A percentile compares a stretch with the other conserved stretches of the same genome.
phyloP scores from a whole-genome alignment of 2,888 invertebrate species.

The Eulithis testata region DNA sequence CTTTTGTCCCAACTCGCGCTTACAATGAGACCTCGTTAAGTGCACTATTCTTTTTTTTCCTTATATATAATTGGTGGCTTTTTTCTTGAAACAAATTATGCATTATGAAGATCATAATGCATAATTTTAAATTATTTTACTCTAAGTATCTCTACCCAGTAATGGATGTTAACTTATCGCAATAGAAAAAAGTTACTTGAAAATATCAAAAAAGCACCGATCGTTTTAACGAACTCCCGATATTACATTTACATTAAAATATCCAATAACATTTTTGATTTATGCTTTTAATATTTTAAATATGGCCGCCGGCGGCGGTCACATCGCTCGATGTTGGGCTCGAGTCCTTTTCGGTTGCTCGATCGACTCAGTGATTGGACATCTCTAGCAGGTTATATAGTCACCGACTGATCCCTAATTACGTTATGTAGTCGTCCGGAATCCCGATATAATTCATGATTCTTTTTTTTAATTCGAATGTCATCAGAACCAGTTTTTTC shows the following conservation, averaged over 20 bases:
- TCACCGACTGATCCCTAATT: conserved; percentile 69
- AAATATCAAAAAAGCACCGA: conserved; percentile 44
- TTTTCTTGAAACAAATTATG: conserved; percentile 50
- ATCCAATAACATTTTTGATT: conserved; percentile 78
- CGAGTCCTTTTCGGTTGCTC: conserved; percentile 61
- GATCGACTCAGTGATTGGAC: conserved; percentile 71
- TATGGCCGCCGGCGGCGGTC: conserved; percentile 76
- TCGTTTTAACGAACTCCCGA: conserved; percentile 55
- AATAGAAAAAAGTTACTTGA: conserved; percentile 50
- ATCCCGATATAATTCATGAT: conserved; percentile 58
- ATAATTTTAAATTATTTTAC: conserved; percentile 33
- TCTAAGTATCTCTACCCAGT: conserved; percentile 38
- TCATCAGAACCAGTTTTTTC: conserved; percentile 44
- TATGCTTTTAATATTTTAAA: conserved; percentile 79
- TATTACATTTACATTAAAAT: conserved; percentile 73
- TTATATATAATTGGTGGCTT: conserved; percentile 57
- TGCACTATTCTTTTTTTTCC: conserved; percentile 57
- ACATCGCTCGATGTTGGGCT: conserved; percentile 53
- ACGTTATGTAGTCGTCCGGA: conserved; percentile 64
- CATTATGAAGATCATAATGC: too few relatives aligned
- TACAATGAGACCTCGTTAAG: conserved; percentile 75
- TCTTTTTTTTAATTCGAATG: conserved; percentile 51
- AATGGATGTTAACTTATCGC: conserved; percentile 51
- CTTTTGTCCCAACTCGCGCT: conserved; percentile 53
- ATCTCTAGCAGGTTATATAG: conserved; percentile 59